These are phyloP conservation scores for Galerucella pusilla DNA, from an alignment of 2,888 invertebrate species.

Conservation along the genomic window DNA sequence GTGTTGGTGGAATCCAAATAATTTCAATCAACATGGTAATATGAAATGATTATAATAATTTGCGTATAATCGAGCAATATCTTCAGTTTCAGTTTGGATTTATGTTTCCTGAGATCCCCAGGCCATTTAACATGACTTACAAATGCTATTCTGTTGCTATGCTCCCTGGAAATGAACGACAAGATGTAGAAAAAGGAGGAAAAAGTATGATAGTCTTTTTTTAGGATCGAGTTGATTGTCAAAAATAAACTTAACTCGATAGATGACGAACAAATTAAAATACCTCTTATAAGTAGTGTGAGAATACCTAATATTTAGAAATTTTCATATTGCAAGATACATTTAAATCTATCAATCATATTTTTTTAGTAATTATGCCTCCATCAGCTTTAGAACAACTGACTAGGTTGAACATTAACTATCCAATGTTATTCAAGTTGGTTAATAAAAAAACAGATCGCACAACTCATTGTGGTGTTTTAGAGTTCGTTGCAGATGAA, in stretches of 20 bases:
- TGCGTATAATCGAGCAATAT: slow-evolving; percentile 31
- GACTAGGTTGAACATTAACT: slow-evolving; percentile 93
- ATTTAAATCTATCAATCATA: no score
- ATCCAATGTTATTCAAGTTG: slow-evolving; percentile 98
- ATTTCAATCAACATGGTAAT: slow-evolving; percentile 26
- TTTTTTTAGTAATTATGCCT: slow-evolving; percentile 92
- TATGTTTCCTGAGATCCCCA: slow-evolving; percentile 86
- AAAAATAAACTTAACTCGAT: no score
- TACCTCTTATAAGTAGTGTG: no score
- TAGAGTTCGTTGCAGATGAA: slow-evolving; percentile 99
- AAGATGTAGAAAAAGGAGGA: slow-evolving; percentile 95
- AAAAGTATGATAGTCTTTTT: slow-evolving; percentile 75
- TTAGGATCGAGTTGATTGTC: not conserved
- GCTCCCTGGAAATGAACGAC: slow-evolving; percentile 92
- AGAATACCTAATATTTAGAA: no score
- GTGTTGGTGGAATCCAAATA: not conserved
- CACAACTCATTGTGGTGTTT: slow-evolving; percentile 93
- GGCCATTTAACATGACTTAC: slow-evolving; percentile 86
- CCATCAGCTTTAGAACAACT: slow-evolving; percentile 94
- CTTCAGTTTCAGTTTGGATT: slow-evolving; percentile 84
- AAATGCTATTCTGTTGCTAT: slow-evolving; percentile 95
- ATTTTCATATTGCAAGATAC: no score
- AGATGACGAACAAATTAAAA: no score
- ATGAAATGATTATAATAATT: not conserved
- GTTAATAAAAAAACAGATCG: slow-evolving; percentile 87